Base-by-base conservation (phyloP, 2,888 invertebrate genomes). In the Caenorhabditis zanzibari region DNA sequence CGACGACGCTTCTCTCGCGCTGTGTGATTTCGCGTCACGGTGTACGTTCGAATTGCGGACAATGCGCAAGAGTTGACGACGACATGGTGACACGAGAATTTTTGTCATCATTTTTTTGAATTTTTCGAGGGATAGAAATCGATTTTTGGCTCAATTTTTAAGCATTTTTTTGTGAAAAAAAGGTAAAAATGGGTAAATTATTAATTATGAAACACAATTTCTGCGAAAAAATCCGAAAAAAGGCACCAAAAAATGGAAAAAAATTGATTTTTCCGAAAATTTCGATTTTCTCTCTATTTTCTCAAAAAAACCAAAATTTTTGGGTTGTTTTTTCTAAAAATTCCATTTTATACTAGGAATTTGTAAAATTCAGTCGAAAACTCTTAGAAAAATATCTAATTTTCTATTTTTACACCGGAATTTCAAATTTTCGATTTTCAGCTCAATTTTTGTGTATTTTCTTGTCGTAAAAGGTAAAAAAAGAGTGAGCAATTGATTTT, bases 101-200 rank as follows among this genome's bases (percentile, higher is more conserved):
- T 26, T 22, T 38, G 49, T 79, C 71, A 72, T 71, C 71, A 72
- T 71, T 79, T 77, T 22, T 58, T 79, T 7, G 28, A 12, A 14
- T 4, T 22, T 69, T 59, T 24, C 59, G 16, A 4, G 26, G n/a
- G n/a, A n/a, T n/a, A n/a, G n/a, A n/a, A n/a, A n/a, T 54, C 26
- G 16, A 28, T 47, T 72, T 47, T n/a, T 16, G 49, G 2, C 19
- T 14, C 0, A n/a, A 41, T 19, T 52, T 66, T 49, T 26, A 12
- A 35, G 1, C n/a, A 24, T 41, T 63, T 49, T 68, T 61, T 61
- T 9, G 22, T 4, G 24, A 26, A 10, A 28, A 28, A n/a, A 7
- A 58, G 28, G 28, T 58, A 26, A 22, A 26, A 38, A 32, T 61
- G 16, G 5, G 41, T 28, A 24, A 58, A 32, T 2, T 28, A 54